A percentile compares a stretch with the other conserved stretches of the same genome.
These are phyloP conservation scores for Propithecus perrieri DNA, from an alignment of 2,797 vertebrate genomes.

Conservation along the genomic window DNA sequence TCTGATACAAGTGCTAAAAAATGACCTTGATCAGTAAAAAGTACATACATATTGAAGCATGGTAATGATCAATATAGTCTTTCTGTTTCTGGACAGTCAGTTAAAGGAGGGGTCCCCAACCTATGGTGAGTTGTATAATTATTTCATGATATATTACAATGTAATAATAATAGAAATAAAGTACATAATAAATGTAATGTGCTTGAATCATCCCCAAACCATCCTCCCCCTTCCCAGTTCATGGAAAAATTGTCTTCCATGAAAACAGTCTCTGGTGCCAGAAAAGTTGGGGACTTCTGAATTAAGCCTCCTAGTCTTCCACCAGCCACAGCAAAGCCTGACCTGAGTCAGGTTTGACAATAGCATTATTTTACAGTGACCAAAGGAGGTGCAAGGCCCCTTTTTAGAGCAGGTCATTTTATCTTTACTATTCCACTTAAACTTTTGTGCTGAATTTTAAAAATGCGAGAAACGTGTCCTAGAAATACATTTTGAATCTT, in stretches of 20 bases:
- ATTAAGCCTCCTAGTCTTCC: neutral
- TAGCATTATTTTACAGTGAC: neutral
- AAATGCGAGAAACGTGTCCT: slow-evolving; percentile 30
- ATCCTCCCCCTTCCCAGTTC: too few relatives aligned
- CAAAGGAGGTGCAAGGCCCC: neutral
- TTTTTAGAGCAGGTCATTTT: slow-evolving; percentile 17
- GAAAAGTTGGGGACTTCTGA: neutral
- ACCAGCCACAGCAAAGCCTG: neutral
- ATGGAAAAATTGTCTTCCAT: too few relatives aligned
- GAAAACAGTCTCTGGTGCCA: too few relatives aligned
- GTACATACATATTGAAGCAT: neutral
- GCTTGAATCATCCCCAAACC: too few relatives aligned
- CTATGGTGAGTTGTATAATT: too few relatives aligned
- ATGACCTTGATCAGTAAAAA: slow-evolving; percentile 41
- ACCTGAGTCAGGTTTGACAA: neutral
- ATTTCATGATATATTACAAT: too few relatives aligned
- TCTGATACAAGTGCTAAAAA: slow-evolving; percentile 20
- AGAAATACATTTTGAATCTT: slow-evolving; percentile 29
- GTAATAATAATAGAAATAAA: too few relatives aligned
- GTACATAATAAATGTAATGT: too few relatives aligned
- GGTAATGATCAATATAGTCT: neutral
- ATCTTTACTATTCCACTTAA: neutral
- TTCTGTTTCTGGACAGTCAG: neutral
- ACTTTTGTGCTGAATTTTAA: slow-evolving; percentile 17
- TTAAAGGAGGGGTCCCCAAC: too few relatives aligned